phyloP scores from a whole-genome alignment of 2,888 invertebrate genomes.

The Azorinus chamasolen region DNA sequence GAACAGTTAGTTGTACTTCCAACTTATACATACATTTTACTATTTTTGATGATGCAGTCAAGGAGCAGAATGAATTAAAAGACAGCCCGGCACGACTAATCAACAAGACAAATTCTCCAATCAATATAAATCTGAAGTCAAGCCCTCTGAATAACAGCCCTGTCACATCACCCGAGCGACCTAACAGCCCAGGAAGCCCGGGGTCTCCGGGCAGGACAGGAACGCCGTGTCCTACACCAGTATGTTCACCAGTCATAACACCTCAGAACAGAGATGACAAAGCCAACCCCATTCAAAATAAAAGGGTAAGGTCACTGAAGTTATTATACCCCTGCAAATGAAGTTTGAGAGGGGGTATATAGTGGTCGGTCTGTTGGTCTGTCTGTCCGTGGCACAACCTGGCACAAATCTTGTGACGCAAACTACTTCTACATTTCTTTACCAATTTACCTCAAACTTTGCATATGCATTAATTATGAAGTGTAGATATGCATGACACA shows the following conservation, averaged over 20 bases:
- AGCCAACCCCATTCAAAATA: not conserved
- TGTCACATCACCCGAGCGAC: conserved; percentile 74
- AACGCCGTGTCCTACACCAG: conserved; percentile 72
- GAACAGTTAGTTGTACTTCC: not conserved
- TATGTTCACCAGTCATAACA: conserved; percentile 67
- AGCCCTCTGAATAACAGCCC: conserved; percentile 72
- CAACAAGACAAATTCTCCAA: conserved; percentile 74
- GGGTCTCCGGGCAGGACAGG: conserved; percentile 66
- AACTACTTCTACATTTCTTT: too few relatives aligned
- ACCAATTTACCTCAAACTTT: too few relatives aligned
- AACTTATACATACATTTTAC: too few relatives aligned
- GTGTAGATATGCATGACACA: too few relatives aligned
- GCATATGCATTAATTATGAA: too few relatives aligned
- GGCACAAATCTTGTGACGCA: too few relatives aligned
- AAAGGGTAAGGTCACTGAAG: too few relatives aligned
- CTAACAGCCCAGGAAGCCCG: conserved; percentile 73
- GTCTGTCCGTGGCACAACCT: too few relatives aligned
- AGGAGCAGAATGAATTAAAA: conserved; percentile 77
- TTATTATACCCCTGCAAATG: too few relatives aligned
- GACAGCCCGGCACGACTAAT: conserved; percentile 77
- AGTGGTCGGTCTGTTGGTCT: too few relatives aligned
- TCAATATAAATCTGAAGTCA: conserved; percentile 75
- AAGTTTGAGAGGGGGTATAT: too few relatives aligned
- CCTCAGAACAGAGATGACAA: conserved; percentile 17
- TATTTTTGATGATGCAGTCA: conserved; percentile 61